These are phyloP conservation scores for Watsonalla cultraria DNA, from an alignment of 2,888 invertebrate genomes.

Conservation along the genomic window DNA sequence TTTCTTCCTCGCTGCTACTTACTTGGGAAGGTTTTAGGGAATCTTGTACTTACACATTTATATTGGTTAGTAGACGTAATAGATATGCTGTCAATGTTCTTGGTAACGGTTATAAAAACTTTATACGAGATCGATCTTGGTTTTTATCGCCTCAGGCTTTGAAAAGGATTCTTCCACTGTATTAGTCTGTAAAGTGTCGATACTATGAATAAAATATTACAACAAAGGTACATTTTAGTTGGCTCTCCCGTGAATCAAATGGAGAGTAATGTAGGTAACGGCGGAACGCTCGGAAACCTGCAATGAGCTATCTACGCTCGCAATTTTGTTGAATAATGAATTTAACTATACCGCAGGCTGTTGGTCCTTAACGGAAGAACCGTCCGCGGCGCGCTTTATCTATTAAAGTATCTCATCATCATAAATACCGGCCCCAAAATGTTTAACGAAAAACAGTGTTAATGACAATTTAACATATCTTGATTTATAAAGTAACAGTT, in stretches of 20 bases:
- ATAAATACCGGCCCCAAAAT: neutral
- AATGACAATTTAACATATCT: neutral
- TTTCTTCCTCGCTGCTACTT: constrained; percentile 16
- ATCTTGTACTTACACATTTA: neutral
- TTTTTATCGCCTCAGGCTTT: neutral
- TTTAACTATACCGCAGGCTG: constrained; percentile 29
- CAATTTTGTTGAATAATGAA: constrained; percentile 53
- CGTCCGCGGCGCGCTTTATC: constrained; percentile 27
- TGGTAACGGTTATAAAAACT: neutral
- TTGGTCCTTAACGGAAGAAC: constrained; percentile 24
- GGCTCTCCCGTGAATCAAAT: constrained; percentile 31
- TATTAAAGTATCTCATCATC: constrained; percentile 24
- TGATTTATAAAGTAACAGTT: too few relatives aligned
- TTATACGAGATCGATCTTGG: neutral
- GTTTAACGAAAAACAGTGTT: neutral
- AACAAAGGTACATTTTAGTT: constrained; percentile 9
- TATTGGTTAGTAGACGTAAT: neutral
- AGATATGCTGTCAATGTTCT: constrained; percentile 1
- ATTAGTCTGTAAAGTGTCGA: neutral
- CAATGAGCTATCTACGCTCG: constrained; percentile 40
- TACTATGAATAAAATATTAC: constrained; percentile 13
- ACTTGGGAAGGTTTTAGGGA: constrained; percentile 15
- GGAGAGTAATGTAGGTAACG: constrained; percentile 29
- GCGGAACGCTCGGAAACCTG: constrained; percentile 16
- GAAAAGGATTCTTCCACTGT: neutral